Conservation (phyloP, 2,888 invertebrate genomes). For the Aethes cnicana region DNA sequence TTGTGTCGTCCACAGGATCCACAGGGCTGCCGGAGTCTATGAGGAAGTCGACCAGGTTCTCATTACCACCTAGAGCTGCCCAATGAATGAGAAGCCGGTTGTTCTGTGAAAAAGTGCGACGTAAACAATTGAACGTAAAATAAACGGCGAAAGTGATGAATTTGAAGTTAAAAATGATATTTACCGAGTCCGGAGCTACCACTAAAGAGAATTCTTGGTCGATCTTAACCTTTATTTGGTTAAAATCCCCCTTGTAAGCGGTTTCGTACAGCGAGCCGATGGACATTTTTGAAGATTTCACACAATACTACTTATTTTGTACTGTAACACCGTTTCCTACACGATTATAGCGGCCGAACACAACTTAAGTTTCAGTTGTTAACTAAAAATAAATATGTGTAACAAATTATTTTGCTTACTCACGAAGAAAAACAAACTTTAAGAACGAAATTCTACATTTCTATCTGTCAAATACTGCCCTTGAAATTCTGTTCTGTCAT, state of each 20-base stretch:
- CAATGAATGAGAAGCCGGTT: constrained; percentile 89
- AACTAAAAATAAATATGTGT: too few relatives aligned
- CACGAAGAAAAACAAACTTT: too few relatives aligned
- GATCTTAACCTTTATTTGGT: constrained; percentile 84
- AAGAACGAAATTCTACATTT: too few relatives aligned
- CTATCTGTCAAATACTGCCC: too few relatives aligned
- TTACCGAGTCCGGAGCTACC: constrained; percentile 59
- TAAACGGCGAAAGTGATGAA: too few relatives aligned
- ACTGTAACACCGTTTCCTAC: too few relatives aligned
- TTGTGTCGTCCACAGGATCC: constrained; percentile 88
- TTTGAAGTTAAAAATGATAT: constrained; percentile 25
- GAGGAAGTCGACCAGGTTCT: constrained; percentile 86
- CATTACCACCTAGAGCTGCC: constrained; percentile 90
- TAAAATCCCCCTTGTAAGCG: constrained; percentile 88
- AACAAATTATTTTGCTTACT: too few relatives aligned
- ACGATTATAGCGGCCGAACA: too few relatives aligned
- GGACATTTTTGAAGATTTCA: constrained; percentile 51
- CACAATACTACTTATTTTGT: too few relatives aligned
- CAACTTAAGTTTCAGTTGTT: too few relatives aligned
- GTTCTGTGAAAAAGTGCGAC: constrained; percentile 79
- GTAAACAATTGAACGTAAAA: neutral
- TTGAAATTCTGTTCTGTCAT: too few relatives aligned
- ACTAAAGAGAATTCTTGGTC: constrained; percentile 72
- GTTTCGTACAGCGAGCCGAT: constrained; percentile 83
- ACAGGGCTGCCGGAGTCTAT: constrained; percentile 85